Evolutionary conservation across 2,888 invertebrate genomes (phyloP).

Genomic region (Hypena proboscidalis): DNA sequence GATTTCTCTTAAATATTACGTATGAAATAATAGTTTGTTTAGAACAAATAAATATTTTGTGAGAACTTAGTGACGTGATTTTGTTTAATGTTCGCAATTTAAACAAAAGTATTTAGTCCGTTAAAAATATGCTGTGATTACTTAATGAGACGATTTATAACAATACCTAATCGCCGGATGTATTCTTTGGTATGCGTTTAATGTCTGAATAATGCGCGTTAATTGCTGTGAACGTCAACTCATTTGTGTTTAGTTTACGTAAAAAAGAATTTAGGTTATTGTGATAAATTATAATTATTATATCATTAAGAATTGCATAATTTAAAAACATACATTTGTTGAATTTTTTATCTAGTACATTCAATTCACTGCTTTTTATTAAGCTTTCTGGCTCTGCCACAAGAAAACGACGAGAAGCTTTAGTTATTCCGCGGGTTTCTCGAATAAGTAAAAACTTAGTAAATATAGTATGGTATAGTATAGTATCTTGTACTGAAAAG

Average conservation of each 20-base stretch:
- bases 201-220: constrained; percentile 3
- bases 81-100: neutral
- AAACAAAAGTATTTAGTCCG: neutral
- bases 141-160: constrained; percentile 1
- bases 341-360: too few relatives aligned
- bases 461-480: too few relatives aligned
- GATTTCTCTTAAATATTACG: constrained; percentile 22
- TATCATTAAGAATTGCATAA: too few relatives aligned
- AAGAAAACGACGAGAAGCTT: too few relatives aligned
- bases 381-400: too few relatives aligned
- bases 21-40: constrained; percentile 5
- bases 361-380: too few relatives aligned
- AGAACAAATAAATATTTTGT: neutral
- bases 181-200: neutral
- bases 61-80: neutral
- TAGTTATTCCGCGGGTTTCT: too few relatives aligned
- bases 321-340: too few relatives aligned
- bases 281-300: too few relatives aligned
- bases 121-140: neutral
- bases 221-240: neutral
- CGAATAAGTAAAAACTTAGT: too few relatives aligned
- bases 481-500: too few relatives aligned
- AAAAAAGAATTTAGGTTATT: too few relatives aligned
- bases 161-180: neutral
- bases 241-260: neutral